Evolutionary conservation across 1,140 invertebrate species (phyloP).

Genomic region (Cardiocondyla obscurior): DNA sequence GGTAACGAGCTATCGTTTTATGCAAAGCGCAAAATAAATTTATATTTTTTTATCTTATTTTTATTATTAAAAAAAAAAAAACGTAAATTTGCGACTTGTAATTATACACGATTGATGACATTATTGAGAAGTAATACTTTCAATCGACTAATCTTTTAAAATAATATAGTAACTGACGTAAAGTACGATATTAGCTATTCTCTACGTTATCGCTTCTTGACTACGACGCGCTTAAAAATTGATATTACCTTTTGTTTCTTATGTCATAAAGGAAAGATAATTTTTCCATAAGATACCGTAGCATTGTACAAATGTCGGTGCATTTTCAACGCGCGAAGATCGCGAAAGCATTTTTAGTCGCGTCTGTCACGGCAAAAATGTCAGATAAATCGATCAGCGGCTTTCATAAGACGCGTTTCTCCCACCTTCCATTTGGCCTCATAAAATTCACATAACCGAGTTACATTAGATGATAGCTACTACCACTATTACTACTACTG

Average conservation of each 20-base stretch:
- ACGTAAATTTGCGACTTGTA: constrained; percentile 20
- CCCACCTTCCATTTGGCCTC: constrained; percentile 52
- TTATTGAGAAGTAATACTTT: not conserved
- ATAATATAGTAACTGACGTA: not conserved
- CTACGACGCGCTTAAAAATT: not conserved
- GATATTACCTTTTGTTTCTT: not conserved
- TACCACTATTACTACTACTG: not conserved
- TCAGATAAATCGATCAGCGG: constrained; percentile 50
- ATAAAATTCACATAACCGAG: constrained; percentile 56
- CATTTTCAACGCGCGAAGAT: constrained; percentile 24
- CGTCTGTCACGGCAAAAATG: constrained; percentile 33
- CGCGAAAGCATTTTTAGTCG: constrained; percentile 36
- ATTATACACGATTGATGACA: not conserved
- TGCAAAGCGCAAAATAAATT: not conserved
- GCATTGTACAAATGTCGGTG: not conserved
- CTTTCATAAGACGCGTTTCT: constrained; percentile 46
- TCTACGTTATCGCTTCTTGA: not conserved
- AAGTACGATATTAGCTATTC: not conserved
- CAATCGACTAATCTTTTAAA: not conserved
- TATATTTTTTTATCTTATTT: not conserved
- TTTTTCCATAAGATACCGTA: not conserved
- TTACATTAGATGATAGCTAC: constrained; percentile 54
- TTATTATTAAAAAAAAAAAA: not conserved
- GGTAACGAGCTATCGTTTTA: not conserved
- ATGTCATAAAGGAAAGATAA: not conserved